Percentiles rank a stretch among this genome's conserved stretches.
These are phyloP conservation scores for Caenorhabditis inopinata DNA, from an alignment of 1,140 invertebrate species.

Conservation along the genomic window DNA sequence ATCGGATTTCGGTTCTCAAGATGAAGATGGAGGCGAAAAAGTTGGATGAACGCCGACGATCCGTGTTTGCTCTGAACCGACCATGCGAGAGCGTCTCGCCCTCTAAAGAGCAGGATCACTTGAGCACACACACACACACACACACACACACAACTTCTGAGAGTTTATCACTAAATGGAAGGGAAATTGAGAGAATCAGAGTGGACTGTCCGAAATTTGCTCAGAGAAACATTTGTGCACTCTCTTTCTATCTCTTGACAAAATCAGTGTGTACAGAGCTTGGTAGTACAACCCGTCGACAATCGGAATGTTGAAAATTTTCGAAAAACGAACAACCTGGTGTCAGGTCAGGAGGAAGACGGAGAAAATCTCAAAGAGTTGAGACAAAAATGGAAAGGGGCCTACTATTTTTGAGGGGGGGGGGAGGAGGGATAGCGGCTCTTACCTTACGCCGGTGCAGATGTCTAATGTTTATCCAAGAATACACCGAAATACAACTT, in stretches of 20 bases:
- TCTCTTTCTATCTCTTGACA: not conserved
- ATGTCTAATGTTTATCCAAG: not conserved
- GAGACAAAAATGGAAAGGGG: not conserved
- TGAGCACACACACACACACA: conserved; percentile 30
- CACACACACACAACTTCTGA: not conserved
- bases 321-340: not conserved
- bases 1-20: not conserved
- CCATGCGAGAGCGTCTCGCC: not conserved
- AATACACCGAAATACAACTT: not conserved
- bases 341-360: not conserved
- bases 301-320: conserved; percentile 27
- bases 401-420: not conserved
- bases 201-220: conserved; percentile 16
- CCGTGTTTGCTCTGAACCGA: not conserved
- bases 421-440: not conserved
- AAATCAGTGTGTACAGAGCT: not conserved
- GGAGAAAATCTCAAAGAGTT: not conserved
- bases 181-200: not conserved
- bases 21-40: not conserved
- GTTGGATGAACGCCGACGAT: not conserved
- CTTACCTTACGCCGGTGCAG: not conserved
- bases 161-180: conserved; percentile 7
- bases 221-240: conserved; percentile 19
- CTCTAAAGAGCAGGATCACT: conserved; percentile 26
- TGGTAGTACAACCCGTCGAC: conserved; percentile 22